A percentile compares a stretch with the other conserved stretches of the same genome.
These are phyloP conservation scores for Lysiphlebus fabarum DNA, from an alignment of 1,140 invertebrate genomes.

Conservation along the genomic window DNA sequence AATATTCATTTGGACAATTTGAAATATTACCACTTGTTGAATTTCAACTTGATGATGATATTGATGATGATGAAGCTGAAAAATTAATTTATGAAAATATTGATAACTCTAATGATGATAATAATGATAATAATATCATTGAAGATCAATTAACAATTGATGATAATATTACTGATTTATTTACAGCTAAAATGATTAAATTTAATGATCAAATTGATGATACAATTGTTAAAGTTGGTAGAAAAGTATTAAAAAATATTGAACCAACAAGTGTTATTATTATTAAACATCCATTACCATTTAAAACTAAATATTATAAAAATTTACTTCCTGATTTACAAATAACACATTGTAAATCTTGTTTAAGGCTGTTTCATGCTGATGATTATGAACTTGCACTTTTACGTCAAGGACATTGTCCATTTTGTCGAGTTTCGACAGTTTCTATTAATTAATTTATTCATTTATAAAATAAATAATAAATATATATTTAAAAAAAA, in stretches of 20 bases:
- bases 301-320: constrained; percentile 79
- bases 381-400: constrained; percentile 95
- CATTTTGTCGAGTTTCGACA: constrained; percentile 76
- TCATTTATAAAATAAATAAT: no score
- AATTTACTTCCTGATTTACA: constrained; percentile 92
- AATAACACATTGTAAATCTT: constrained; percentile 80
- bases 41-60: constrained; percentile 83
- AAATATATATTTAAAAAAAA: neutral
- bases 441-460: constrained; percentile 27
- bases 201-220: constrained; percentile 60
- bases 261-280: constrained; percentile 80
- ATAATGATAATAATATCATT: constrained; percentile 21
- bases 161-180: constrained; percentile 67
- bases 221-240: constrained; percentile 68
- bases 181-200: constrained; percentile 66
- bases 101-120: constrained; percentile 33
- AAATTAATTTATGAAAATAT: constrained; percentile 76
- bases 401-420: constrained; percentile 86
- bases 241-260: constrained; percentile 70
- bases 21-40: constrained; percentile 94
- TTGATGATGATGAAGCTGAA: constrained; percentile 83
- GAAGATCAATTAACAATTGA: constrained; percentile 48
- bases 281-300: constrained; percentile 72
- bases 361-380: constrained; percentile 94
- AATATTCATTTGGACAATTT: constrained; percentile 92